A percentile compares a stretch with the other conserved stretches of the same genome.
phyloP scores from a whole-genome alignment of 1,140 invertebrate genomes.

The Armadillidium nasatum region DNA sequence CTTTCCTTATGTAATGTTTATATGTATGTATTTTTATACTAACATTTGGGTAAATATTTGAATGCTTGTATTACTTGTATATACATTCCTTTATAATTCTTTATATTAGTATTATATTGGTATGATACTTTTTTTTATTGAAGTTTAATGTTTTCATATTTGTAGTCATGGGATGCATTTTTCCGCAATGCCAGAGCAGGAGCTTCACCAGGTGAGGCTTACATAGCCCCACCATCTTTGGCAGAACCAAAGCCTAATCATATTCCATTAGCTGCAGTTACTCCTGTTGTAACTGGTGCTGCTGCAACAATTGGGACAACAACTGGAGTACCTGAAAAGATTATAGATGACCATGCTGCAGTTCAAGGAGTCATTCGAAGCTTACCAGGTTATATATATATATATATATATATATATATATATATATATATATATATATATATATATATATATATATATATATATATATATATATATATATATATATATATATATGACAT shows the following conservation, averaged over 20 bases:
- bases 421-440: background rate
- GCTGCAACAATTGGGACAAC: constrained; percentile 27
- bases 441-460: background rate
- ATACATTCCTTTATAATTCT: background rate
- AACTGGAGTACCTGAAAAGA: constrained; percentile 67
- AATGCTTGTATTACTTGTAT: too few relatives aligned
- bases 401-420: background rate
- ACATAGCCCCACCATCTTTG: constrained; percentile 76
- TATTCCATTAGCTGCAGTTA: constrained; percentile 63
- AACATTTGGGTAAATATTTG: background rate
- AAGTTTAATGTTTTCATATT: constrained; percentile 46
- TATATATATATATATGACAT: too few relatives aligned
- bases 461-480: too few relatives aligned
- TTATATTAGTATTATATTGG: background rate
- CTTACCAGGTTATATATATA: constrained; percentile 85
- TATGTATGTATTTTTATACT: background rate
- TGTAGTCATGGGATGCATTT: constrained; percentile 95
- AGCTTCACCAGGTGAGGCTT: constrained; percentile 73
- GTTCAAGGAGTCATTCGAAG: constrained; percentile 95
- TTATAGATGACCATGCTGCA: constrained; percentile 95
- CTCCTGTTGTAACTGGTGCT: constrained; percentile 51
- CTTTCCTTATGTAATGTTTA: background rate
- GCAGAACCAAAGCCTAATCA: constrained; percentile 67
- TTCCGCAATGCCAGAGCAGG: constrained; percentile 82
- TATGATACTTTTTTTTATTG: background rate